Conservation (phyloP, 2,113 vertebrate genomes). For the Macquaria australasica region DNA sequence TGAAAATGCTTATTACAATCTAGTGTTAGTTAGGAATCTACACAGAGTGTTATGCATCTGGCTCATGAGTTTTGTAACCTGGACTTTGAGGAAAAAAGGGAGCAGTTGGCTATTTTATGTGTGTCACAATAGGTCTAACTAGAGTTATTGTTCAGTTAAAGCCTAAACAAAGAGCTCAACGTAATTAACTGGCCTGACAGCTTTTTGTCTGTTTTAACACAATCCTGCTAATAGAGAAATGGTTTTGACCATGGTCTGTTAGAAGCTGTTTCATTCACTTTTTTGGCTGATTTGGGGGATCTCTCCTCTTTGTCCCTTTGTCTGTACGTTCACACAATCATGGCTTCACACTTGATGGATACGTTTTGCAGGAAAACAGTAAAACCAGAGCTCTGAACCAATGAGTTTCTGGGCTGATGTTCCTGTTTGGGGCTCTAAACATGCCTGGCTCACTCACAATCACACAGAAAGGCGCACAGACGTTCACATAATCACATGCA, state of each 20-base stretch:
- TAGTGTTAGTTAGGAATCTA: neutral
- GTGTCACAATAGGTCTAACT: neutral
- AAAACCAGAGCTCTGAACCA: conserved; percentile 10
- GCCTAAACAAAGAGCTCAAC: neutral
- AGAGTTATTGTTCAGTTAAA: neutral
- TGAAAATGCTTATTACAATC: neutral
- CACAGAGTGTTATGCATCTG: neutral
- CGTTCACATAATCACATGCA: conserved; percentile 45
- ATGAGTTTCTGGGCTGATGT: neutral
- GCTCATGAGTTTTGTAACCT: neutral
- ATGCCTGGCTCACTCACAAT: neutral
- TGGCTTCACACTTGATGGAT: conserved; percentile 1
- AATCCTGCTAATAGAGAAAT: neutral
- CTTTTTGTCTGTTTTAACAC: conserved; percentile 4
- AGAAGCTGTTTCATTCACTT: neutral
- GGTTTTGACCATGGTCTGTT: neutral
- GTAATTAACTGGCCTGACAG: conserved; percentile 19
- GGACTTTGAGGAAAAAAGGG: neutral
- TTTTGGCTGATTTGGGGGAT: neutral
- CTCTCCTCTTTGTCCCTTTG: neutral
- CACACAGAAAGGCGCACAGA: neutral
- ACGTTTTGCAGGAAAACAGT: neutral
- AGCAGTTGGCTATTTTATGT: neutral
- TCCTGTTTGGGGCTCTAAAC: neutral
- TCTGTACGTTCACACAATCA: neutral